Base-by-base conservation (phyloP, 2,888 invertebrate species). In the Melieria omissa region DNA sequence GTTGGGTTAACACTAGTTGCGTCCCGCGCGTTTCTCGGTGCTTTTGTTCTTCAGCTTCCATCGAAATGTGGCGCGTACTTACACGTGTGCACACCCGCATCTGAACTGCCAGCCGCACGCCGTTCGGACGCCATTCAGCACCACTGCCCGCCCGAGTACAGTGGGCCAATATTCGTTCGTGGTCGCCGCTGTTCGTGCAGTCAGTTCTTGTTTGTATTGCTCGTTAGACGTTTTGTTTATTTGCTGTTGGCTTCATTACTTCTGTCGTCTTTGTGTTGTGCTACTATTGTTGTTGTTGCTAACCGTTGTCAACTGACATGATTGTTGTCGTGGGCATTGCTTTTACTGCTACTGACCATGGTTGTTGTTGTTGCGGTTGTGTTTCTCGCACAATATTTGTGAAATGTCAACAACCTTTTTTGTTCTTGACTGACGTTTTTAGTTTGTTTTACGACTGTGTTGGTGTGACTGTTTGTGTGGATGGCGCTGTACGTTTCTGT, bases 371-470 rank as follows among this genome's bases (percentile, higher is more conserved):
- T 49, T n/a, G 10, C 42, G n/a, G 44, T 44, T 44, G 10, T 41
- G 61, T 4, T 41, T 7, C 12, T 65, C 42, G 41, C 42, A 54
- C 54, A 65, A 54, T 54, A 45, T 68, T 29, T 62, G n/a, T 16
- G 12, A 44, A 55, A 45, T 69, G 62, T 69, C 68, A 69, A 69
- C 68, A 69, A 69, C 68, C 62, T 69, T 69, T 41, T 69, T 62
- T 69, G 68, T 69, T 42, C 42, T 69, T 52, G 57, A 29, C 42
- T 60, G 49, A 41, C 5, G 67, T 60, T 60, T 52, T 52, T 9
- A 5, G 12, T 52, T 52, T 52, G 12, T 12, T 52, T 52, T 52
- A 5, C 7, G 52, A 52, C 52, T 52, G 12, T 52, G 12, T 52
- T 52, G 12, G 12, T 14, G 14, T 52, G 52, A 9, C 52, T 52